These are phyloP conservation scores for Carassius carassius DNA, from an alignment of 2,113 vertebrate species.

Conservation along the genomic window DNA sequence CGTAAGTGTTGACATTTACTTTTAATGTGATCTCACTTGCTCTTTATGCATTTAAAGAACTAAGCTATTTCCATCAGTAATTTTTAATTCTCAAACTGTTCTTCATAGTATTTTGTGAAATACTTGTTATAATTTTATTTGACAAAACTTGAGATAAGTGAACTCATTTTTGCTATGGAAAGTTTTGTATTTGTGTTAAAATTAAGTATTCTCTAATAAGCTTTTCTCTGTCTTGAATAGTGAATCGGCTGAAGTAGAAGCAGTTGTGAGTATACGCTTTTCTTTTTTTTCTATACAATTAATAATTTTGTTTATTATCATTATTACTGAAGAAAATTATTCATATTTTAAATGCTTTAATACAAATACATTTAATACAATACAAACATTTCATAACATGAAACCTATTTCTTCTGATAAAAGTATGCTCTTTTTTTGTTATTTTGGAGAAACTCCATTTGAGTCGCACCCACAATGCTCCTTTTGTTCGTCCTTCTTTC, in stretches of 20 bases:
- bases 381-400: not conserved
- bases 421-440: conserved; percentile 39
- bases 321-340: not conserved
- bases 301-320: not conserved
- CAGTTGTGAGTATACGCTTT: conserved; percentile 85
- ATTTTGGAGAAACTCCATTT: conserved; percentile 24
- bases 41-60: not conserved
- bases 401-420: conserved; percentile 32
- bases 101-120: not conserved
- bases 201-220: not conserved
- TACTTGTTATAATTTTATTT: not conserved
- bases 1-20: conserved; percentile 76
- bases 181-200: not conserved
- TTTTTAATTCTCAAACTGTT: not conserved
- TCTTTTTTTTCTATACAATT: conserved; percentile 13
- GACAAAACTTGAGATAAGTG: not conserved
- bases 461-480: conserved; percentile 18
- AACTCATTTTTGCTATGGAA: not conserved
- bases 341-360: not conserved
- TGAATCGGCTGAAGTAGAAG: conserved; percentile 90
- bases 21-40: not conserved
- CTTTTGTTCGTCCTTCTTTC: conserved; percentile 55
- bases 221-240: conserved; percentile 58
- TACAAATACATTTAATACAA: not conserved
- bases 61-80: not conserved